phyloP scores from a whole-genome alignment of 2,888 invertebrate species.

The Sarcophaga carnaria region DNA sequence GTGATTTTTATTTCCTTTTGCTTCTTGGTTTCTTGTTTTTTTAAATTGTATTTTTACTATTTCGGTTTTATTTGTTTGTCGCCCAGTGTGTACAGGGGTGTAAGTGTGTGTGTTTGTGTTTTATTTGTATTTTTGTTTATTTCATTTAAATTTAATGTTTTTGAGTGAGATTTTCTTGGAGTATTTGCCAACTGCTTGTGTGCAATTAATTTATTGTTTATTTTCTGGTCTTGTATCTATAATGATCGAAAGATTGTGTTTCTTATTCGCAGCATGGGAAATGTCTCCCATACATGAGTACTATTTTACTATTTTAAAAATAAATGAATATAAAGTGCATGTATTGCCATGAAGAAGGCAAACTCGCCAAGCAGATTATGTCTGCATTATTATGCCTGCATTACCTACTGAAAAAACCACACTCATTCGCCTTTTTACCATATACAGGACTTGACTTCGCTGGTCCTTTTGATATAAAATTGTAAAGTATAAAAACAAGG shows the following conservation, averaged over 20 bases:
- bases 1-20: conserved; percentile 53
- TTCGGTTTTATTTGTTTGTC: conserved; percentile 11
- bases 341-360: too few relatives aligned
- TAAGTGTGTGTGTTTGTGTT: not conserved
- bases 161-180: not conserved
- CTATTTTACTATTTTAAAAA: too few relatives aligned
- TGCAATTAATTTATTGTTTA: conserved; percentile 55
- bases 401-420: too few relatives aligned
- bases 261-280: not conserved
- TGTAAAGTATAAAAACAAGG: too few relatives aligned
- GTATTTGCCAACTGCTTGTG: conserved; percentile 42
- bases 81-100: not conserved
- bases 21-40: not conserved
- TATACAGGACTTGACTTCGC: too few relatives aligned
- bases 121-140: not conserved
- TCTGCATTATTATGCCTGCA: too few relatives aligned
- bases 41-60: not conserved
- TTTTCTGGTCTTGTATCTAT: conserved; percentile 18
- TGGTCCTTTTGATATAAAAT: too few relatives aligned
- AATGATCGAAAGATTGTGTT: not conserved
- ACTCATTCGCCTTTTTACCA: too few relatives aligned
- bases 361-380: too few relatives aligned
- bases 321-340: too few relatives aligned
- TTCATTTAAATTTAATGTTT: conserved; percentile 9
- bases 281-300: too few relatives aligned